Evolutionary conservation across 2,797 vertebrate species (phyloP).

Genomic region (Tolypeutes matacus): DNA sequence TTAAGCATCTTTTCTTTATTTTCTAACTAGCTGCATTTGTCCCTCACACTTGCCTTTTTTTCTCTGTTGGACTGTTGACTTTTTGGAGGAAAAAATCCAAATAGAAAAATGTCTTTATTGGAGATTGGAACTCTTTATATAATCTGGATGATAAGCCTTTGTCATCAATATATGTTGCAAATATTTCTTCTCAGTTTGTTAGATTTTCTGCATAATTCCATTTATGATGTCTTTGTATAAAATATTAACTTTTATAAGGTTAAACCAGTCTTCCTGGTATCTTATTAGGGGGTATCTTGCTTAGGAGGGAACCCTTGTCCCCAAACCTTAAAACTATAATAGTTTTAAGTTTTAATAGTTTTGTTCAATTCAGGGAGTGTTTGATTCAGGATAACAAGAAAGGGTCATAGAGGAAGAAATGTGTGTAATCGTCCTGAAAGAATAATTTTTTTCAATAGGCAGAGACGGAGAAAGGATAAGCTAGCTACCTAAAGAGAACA

Average conservation of each 20-base stretch:
- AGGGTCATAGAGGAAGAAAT: slow-evolving; percentile 8
- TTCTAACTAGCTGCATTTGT: background rate
- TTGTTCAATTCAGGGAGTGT: background rate
- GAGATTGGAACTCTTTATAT: background rate
- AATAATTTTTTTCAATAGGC: background rate
- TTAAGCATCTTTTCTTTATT: background rate
- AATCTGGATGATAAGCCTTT: background rate
- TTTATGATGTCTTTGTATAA: background rate
- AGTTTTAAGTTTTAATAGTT: slow-evolving; percentile 48
- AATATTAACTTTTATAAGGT: background rate
- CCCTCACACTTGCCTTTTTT: background rate
- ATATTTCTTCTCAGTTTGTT: background rate
- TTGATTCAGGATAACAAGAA: slow-evolving; percentile 26
- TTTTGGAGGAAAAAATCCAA: background rate
- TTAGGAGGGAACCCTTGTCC: background rate
- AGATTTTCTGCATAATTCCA: background rate
- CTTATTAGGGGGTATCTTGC: background rate
- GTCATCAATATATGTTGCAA: background rate
- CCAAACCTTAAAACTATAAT: slow-evolving; percentile 17
- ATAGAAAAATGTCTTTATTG: background rate
- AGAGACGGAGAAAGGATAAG: background rate
- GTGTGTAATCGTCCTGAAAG: slow-evolving; percentile 21
- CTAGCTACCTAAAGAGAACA: background rate
- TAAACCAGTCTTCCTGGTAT: slow-evolving; percentile 5
- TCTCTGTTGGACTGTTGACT: background rate